Percentiles rank a stretch among this genome's conserved stretches.
Conservation (phyloP, 2,113 vertebrate genomes). For the Chaetorhynchus papuensis region DNA sequence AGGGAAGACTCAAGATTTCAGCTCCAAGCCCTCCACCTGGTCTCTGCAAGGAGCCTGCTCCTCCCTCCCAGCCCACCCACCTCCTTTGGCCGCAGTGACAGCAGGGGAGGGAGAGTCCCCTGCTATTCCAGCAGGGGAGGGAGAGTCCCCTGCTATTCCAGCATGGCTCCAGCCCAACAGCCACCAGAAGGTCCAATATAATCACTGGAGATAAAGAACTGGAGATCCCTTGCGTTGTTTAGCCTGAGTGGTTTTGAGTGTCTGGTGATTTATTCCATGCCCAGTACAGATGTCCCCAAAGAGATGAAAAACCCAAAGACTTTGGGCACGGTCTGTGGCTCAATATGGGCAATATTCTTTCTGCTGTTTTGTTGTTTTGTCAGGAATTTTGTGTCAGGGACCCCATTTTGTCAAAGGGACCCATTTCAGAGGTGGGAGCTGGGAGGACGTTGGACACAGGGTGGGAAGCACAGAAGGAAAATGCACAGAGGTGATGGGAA, state of each 20-base stretch:
- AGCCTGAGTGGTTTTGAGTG: not conserved
- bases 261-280: not conserved
- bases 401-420: not conserved
- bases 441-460: not conserved
- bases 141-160: not conserved
- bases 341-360: too few species aligned
- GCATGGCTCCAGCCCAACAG: not conserved
- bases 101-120: not conserved
- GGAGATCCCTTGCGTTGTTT: not conserved
- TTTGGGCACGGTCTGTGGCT: not conserved
- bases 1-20: not conserved
- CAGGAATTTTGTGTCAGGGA: not conserved
- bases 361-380: not conserved
- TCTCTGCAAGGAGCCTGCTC: not conserved
- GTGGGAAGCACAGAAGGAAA: not conserved
- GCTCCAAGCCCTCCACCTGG: accelerated
- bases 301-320: not conserved
- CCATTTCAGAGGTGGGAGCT: not conserved
- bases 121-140: not conserved
- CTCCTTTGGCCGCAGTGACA: not conserved
- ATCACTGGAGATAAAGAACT: not conserved
- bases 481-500: not conserved
- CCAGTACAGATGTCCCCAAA: not conserved
- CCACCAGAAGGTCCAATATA: not conserved
- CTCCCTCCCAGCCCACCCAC: not conserved